Evolutionary conservation across 53 echinoderm and acorn worm species (phyloP).

Genomic region (Apostichopus leukothele): DNA sequence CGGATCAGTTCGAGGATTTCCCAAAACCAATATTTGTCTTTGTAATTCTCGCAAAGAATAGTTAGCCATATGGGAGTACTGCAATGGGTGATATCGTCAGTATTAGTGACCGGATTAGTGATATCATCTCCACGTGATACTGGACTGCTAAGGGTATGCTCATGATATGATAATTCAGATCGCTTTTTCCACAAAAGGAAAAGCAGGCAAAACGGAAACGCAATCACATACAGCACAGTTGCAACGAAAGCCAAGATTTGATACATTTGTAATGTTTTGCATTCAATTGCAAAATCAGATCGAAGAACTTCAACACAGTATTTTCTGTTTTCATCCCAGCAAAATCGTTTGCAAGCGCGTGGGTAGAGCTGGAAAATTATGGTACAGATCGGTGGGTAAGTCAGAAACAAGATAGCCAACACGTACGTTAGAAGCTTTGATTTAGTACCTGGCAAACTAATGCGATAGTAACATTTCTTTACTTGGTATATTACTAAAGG

Average conservation of each 20-base stretch:
- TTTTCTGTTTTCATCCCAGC: background rate
- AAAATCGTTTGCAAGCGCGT: background rate
- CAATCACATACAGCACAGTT: background rate
- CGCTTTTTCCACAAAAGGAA: background rate
- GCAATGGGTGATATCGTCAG: no score
- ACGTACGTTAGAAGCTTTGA: background rate
- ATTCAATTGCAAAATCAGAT: background rate
- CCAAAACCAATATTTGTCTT: constrained; percentile 28
- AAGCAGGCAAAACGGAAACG: background rate
- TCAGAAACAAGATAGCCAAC: background rate
- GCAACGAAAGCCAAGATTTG: background rate
- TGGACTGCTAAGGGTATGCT: no score
- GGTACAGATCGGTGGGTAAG: constrained; percentile 10
- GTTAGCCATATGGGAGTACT: background rate
- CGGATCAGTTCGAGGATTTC: constrained; percentile 18
- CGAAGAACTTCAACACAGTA: background rate
- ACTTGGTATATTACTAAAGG: background rate
- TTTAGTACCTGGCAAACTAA: no score
- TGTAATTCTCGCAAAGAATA: constrained; percentile 15
- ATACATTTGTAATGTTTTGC: background rate
- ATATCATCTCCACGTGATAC: no score
- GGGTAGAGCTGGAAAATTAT: background rate
- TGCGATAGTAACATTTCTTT: background rate
- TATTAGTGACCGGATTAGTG: no score
- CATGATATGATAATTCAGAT: no score